Conservation (phyloP, 2,113 vertebrate species). For the Pantherophis guttatus region DNA sequence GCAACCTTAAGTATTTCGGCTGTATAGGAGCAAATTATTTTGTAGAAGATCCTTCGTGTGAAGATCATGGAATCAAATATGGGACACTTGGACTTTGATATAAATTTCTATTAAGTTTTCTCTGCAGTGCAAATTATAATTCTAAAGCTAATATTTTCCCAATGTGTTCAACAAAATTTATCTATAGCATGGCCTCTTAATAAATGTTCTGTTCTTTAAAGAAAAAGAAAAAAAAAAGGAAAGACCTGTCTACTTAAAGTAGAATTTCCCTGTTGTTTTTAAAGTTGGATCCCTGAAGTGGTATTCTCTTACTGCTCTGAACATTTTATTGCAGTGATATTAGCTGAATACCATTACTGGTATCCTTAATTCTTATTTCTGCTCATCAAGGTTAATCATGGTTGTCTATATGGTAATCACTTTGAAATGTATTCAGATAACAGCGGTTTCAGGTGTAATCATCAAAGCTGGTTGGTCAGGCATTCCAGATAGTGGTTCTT, state of each 20-base stretch:
- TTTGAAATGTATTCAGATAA: conserved; percentile 93
- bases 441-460: conserved; percentile 99
- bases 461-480: conserved; percentile 99
- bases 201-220: conserved; percentile 73
- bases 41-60: conserved; percentile 82
- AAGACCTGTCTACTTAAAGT: conserved; percentile 77
- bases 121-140: conserved; percentile 87
- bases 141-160: conserved; percentile 83
- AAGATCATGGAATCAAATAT: conserved; percentile 85
- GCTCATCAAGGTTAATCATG: conserved; percentile 93
- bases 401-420: conserved; percentile 86
- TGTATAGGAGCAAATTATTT: conserved; percentile 95
- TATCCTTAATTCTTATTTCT: conserved; percentile 79
- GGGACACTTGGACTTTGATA: conserved; percentile 85
- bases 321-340: conserved; percentile 77
- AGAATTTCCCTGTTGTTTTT: conserved; percentile 75
- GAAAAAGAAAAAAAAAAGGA: conserved; percentile 60
- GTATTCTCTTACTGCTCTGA: conserved; percentile 76
- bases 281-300: conserved; percentile 77
- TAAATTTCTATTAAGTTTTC: conserved; percentile 86
- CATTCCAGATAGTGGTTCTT: conserved; percentile 99
- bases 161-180: conserved; percentile 81
- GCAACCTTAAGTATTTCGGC: conserved; percentile 83
- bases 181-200: conserved; percentile 81
- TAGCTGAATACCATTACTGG: conserved; percentile 75